Percentiles rank a stretch among this genome's conserved stretches.
phyloP scores from a whole-genome alignment of 2,888 invertebrate genomes.

The Drosophila basisetae region DNA sequence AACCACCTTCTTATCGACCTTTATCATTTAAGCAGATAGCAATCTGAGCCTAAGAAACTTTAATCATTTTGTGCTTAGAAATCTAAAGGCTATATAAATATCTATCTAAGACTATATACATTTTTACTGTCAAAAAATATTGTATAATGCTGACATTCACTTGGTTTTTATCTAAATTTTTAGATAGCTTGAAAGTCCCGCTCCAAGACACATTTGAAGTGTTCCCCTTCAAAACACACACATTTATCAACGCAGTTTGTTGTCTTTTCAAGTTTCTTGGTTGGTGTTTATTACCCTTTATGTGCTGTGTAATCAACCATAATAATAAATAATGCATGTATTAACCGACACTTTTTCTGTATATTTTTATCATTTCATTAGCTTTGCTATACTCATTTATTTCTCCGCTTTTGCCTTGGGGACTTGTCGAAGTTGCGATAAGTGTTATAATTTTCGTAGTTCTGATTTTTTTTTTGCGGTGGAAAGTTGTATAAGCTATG shows the following conservation, averaged over 20 bases:
- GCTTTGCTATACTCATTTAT: constrained; percentile 21
- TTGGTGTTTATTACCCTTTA: constrained; percentile 8
- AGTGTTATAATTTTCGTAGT: constrained; percentile 18
- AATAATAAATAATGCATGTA: constrained; percentile 32
- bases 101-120: not conserved
- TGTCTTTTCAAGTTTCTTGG: constrained; percentile 1
- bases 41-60: too few species aligned
- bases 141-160: not conserved
- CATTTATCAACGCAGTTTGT: not conserved
- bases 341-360: constrained; percentile 12
- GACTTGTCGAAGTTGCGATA: constrained; percentile 37
- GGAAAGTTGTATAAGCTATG: constrained; percentile 11
- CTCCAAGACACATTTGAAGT: not conserved
- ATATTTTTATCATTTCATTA: constrained; percentile 28
- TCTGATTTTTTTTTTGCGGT: constrained; percentile 5
- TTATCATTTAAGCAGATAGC: not conserved
- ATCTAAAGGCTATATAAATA: not conserved
- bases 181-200: not conserved
- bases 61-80: not conserved
- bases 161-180: not conserved
- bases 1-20: not conserved
- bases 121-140: not conserved
- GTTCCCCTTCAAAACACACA: not conserved
- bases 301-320: constrained; percentile 22
- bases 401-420: constrained; percentile 20